Evolutionary conservation across 2,113 vertebrate genomes (phyloP).

Genomic region (Calcarius ornatus): DNA sequence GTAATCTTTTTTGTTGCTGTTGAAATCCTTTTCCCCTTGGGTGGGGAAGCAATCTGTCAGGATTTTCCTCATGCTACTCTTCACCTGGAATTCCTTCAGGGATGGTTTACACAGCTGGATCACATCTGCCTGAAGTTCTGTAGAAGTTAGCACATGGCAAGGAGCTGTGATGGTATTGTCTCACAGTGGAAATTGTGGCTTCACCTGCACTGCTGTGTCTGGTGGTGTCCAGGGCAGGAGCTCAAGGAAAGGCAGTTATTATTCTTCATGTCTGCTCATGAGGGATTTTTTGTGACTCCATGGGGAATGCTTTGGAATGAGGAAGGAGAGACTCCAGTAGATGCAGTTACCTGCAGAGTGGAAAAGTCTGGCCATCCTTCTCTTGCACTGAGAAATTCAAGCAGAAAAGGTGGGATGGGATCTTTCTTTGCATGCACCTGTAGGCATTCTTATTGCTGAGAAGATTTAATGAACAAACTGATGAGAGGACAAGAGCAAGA

Average conservation of each 20-base stretch:
- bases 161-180: rapidly evolving
- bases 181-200: neutral
- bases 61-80: neutral
- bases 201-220: neutral
- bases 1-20: neutral
- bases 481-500: neutral
- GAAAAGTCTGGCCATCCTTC: neutral
- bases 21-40: conserved; percentile 7
- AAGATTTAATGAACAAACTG: neutral
- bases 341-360: neutral
- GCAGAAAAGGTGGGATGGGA: neutral
- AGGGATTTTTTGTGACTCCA: neutral
- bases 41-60: conserved; percentile 19
- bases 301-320: neutral
- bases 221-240: neutral
- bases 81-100: conserved; percentile 2
- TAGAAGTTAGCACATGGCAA: neutral
- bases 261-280: neutral
- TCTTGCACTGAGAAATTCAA: neutral
- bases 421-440: neutral
- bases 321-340: neutral
- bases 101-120: neutral
- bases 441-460: neutral
- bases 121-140: neutral
- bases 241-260: neutral